Conservation (phyloP, 2,797 vertebrate species). For the Glossophaga mutica region DNA sequence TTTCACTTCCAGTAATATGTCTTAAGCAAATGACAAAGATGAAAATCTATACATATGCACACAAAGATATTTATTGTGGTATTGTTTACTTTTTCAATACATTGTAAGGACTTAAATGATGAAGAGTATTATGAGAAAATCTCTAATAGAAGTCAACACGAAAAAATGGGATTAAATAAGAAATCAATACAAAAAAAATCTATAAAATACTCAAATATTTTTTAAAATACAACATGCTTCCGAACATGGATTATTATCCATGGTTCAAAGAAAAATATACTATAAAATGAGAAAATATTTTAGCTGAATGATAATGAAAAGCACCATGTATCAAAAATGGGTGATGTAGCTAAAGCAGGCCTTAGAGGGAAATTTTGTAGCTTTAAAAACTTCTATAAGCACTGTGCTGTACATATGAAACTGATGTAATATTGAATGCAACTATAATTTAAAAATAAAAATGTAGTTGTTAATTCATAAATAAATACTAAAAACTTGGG, state of each 20-base stretch:
- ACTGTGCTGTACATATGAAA: background rate
- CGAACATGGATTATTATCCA: background rate
- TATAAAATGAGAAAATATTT: background rate
- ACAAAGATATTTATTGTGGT: background rate
- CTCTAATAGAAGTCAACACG: background rate
- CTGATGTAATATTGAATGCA: background rate
- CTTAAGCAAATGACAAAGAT: background rate
- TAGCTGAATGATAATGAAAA: background rate
- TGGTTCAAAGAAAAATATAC: background rate
- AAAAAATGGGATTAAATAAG: background rate
- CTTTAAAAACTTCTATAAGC: background rate
- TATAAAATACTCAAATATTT: background rate
- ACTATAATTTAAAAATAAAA: background rate
- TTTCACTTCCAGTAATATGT: background rate
- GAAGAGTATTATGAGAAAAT: background rate
- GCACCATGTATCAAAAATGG: background rate
- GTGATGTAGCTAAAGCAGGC: background rate
- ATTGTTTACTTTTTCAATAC: background rate
- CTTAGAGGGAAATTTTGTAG: background rate
- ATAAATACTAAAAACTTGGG: background rate
- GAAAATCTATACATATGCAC: background rate
- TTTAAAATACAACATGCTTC: background rate
- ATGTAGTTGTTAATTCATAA: background rate
- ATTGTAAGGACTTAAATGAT: background rate
- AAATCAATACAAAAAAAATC: background rate